Conservation (phyloP, 2,113 vertebrate genomes). For the Nesoenas mayeri region DNA sequence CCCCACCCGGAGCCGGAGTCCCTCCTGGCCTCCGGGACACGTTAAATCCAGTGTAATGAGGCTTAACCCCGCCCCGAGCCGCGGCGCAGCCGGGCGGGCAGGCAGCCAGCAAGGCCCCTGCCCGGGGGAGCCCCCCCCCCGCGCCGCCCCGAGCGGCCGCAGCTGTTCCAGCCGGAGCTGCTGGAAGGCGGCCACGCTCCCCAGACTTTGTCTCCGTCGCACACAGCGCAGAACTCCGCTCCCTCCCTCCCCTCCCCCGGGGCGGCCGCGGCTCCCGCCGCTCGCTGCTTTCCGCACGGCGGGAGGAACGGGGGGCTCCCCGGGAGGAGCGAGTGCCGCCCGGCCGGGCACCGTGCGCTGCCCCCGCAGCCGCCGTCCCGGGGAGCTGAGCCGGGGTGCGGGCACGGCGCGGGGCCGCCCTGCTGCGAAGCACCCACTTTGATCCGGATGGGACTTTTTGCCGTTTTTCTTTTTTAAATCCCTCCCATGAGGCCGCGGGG, state of each 20-base stretch:
- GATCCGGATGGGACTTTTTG: too few relatives aligned
- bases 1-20: not conserved
- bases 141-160: not conserved
- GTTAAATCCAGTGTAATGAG: slow-evolving; percentile 48
- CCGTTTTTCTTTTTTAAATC: not conserved
- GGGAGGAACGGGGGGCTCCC: not conserved
- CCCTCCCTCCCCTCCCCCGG: not conserved
- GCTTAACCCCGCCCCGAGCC: slow-evolving; percentile 48
- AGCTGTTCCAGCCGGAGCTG: slow-evolving; percentile 26
- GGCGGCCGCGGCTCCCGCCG: not conserved
- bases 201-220: slow-evolving; percentile 6
- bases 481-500: not conserved
- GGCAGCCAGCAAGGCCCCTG: slow-evolving; percentile 36
- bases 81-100: slow-evolving; percentile 30
- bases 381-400: not conserved
- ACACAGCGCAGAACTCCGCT: not conserved
- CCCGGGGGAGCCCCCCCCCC: not conserved
- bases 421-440: not conserved
- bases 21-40: slow-evolving; percentile 20
- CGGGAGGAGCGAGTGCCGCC: not conserved
- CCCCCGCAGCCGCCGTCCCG: not conserved
- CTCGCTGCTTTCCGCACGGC: not conserved
- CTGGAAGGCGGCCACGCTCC: slow-evolving; percentile 35
- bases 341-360: too few relatives aligned
- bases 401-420: not conserved